These are phyloP conservation scores for Harlomillsia oculata DNA, from an alignment of 1,140 invertebrate species.

Conservation along the genomic window DNA sequence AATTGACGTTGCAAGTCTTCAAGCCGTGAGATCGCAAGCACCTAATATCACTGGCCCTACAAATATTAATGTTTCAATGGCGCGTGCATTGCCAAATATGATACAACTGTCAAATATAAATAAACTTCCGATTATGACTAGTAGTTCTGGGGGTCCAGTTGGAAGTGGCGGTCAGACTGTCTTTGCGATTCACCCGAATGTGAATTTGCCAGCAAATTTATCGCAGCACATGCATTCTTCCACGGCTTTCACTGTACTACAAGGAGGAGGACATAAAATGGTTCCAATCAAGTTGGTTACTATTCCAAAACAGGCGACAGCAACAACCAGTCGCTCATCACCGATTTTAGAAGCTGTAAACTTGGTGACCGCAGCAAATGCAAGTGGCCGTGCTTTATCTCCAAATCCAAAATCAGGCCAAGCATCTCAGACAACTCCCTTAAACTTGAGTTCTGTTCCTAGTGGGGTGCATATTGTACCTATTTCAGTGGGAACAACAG, in stretches of 20 bases:
- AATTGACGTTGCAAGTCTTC: background rate
- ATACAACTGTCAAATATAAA: slow-evolving; percentile 20
- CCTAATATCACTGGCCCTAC: background rate
- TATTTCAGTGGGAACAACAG: slow-evolving; percentile 17
- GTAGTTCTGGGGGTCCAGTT: background rate
- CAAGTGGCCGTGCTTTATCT: background rate
- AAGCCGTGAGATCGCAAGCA: background rate
- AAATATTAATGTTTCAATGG: too few species aligned
- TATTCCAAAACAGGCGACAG: slow-evolving; percentile 35
- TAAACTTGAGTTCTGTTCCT: slow-evolving; percentile 16
- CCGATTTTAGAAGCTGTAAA: slow-evolving; percentile 26
- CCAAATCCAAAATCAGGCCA: slow-evolving; percentile 22
- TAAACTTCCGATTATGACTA: slow-evolving; percentile 1
- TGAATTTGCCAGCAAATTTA: slow-evolving; percentile 19
- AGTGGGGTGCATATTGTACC: slow-evolving; percentile 29
- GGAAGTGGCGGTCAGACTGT: slow-evolving; percentile 14
- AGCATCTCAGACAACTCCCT: slow-evolving; percentile 13
- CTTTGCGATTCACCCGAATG: slow-evolving; percentile 27
- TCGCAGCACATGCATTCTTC: slow-evolving; percentile 12
- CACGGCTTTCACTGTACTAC: slow-evolving; percentile 25
- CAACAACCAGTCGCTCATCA: slow-evolving; percentile 15
- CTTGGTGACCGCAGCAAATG: slow-evolving; percentile 12
- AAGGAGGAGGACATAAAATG: slow-evolving; percentile 37
- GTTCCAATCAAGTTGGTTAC: slow-evolving; percentile 40
- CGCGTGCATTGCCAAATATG: slow-evolving; percentile 19